Base-by-base conservation (phyloP, 2,113 vertebrate species). In the Stegastes partitus region DNA sequence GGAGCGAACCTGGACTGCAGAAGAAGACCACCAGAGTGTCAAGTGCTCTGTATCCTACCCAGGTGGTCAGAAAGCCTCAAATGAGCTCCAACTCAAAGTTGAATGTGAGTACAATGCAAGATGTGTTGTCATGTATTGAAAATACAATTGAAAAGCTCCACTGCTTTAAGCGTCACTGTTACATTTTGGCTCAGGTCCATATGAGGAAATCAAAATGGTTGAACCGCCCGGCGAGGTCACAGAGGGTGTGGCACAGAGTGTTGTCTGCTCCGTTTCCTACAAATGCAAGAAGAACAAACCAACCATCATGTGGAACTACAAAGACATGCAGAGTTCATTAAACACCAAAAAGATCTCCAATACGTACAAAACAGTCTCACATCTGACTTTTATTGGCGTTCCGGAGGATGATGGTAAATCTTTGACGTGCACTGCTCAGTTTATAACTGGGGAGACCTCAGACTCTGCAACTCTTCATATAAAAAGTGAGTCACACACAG, bases 251-350 rank as follows among this genome's bases (percentile, higher is more conserved):
- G 87, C 69, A 61, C 66, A 61, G 11, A 85, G 76, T 74, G 86
- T 93, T 2, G 85, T 66, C n/a, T 93, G 93, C 18, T 89, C 79
- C 12, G 79, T 91, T 45, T 49, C 65, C 39, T 85, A 92, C 72
- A 88, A 79, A 34, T 92, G 91, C 77, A 82, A 49, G 51, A 86
- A 51, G 26, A 77, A 89, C 23, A 22, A 0, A 62, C 91, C 86
- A 44, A 22, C 0, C 10, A 82, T 93, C 19, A 22, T 31, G 28
- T 94, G 92, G 92, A 93, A 92, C 81, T 90, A 78, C 58, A 11
- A 81, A 62, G 63, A 92, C 47, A 84, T 92, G 87, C 63, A 57
- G 22, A 85, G 47, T 50, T 45, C 59, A 7, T 8, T 12, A 4
- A 2, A 0, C 0, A 84, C 23, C 25, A 47, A 50, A 64, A 1